Base-by-base conservation (phyloP, 2,797 vertebrate genomes). In the Brachyrhaphis roseni region DNA sequence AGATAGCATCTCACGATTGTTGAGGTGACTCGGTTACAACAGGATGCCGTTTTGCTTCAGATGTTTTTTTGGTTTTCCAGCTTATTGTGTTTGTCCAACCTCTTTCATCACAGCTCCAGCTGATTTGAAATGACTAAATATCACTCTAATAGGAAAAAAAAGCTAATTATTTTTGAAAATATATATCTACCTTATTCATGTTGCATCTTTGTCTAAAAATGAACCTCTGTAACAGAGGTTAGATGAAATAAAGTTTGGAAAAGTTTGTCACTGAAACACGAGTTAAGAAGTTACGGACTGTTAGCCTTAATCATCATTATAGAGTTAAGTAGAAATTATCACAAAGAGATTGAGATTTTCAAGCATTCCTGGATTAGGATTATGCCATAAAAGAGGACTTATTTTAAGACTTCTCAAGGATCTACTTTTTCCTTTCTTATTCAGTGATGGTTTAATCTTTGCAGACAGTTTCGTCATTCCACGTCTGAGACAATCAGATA, bases 361-460 rank as follows among this genome's bases (percentile, higher is more conserved):
- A n/a, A n/a, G 41, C 66, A 26, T 36, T 64, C 34, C 34, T 41
- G 66, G 39, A 68, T 68, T 68, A 68, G 36, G 66, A 26, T 43
- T 70, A 43, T 70, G 8, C 11, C 41, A 2, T 43, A 7, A 43
- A 70, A 70, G 4, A n/a, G 39, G 66, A 70, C 5, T 70, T 43
- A 70, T 43, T n/a, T 43, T 41, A 43, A 70, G 66, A 4, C 68
- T 71, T 45, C 12, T 16, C n/a, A 16, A 71, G 26, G 41, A 8
- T 28, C 20, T n/a, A 45, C 81, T 3, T 39, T 23, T 81, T 23
- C 62, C 84, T 71, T 81, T 53, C 51, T 80, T 64, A 84, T 68
- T 83, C 68, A 80, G 36, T 55, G 72, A 71, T 68, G 59, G 45
- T 47, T 68, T 75, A 82, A 72, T 86, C 75, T 80, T 73, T 0